Conservation (phyloP, 2,797 vertebrate genomes). For the Acanthopagrus latus region DNA sequence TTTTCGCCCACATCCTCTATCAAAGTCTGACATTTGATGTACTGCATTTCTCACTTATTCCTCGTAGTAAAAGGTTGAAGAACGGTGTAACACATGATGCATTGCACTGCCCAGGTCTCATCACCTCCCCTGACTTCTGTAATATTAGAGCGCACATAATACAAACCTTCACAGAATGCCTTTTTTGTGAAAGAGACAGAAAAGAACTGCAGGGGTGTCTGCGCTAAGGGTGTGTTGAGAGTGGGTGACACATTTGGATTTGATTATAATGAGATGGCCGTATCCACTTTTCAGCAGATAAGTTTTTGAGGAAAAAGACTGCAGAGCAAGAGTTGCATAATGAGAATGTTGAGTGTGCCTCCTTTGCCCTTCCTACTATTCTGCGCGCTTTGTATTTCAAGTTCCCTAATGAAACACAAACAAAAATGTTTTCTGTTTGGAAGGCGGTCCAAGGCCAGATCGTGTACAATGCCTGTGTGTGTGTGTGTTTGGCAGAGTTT, state of each 20-base stretch:
- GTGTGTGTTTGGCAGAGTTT: slow-evolving; percentile 9
- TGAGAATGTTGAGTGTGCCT: slow-evolving; percentile 54
- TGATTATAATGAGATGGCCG: slow-evolving; percentile 64
- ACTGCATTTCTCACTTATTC: slow-evolving; percentile 59
- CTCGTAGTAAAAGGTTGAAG: slow-evolving; percentile 62
- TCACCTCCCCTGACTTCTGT: slow-evolving; percentile 33
- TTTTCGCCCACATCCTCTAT: slow-evolving; percentile 64
- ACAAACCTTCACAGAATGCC: slow-evolving; percentile 9
- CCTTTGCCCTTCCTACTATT: slow-evolving; percentile 69
- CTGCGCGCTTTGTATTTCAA: slow-evolving; percentile 63
- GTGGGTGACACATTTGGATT: slow-evolving; percentile 47
- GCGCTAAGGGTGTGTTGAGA: slow-evolving; percentile 18
- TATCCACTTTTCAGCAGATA: slow-evolving; percentile 45
- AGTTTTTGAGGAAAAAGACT: slow-evolving; percentile 47
- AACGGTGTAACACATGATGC: slow-evolving; percentile 43
- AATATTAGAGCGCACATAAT: slow-evolving; percentile 10
- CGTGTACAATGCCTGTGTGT: slow-evolving; percentile 29
- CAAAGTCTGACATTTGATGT: slow-evolving; percentile 66
- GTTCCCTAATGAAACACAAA: slow-evolving; percentile 65
- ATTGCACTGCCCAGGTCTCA: slow-evolving; percentile 29
- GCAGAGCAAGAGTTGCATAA: slow-evolving; percentile 57
- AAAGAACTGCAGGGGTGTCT: slow-evolving; percentile 7
- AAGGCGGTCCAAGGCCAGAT: slow-evolving; percentile 39
- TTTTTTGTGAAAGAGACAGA: slow-evolving; percentile 7
- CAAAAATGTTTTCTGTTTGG: slow-evolving; percentile 57